Percentiles rank a stretch among this genome's conserved stretches.
These are phyloP conservation scores for Chymomyza costata DNA, from an alignment of 1,140 invertebrate species.

Conservation along the genomic window DNA sequence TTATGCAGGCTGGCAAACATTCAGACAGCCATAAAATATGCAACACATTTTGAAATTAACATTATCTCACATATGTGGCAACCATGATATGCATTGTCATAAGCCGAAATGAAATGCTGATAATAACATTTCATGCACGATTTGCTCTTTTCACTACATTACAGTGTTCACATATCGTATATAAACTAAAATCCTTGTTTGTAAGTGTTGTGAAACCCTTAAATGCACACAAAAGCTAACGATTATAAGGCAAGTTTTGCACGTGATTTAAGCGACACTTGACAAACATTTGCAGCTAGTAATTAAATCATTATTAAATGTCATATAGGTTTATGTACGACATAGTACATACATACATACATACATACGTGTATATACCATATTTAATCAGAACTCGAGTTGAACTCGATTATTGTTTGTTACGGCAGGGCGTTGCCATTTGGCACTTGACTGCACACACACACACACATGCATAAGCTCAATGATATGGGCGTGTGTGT, in stretches of 20 bases:
- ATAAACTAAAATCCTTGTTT: too few species aligned
- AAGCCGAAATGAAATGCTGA: conserved; percentile 16
- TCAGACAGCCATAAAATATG: conserved; percentile 31
- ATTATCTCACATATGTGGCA: conserved; percentile 2
- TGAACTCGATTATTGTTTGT: background rate
- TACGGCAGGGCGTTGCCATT: background rate
- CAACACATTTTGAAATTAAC: conserved; percentile 26
- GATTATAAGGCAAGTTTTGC: background rate
- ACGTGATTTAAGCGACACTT: conserved; percentile 13
- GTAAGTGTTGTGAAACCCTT: too few species aligned
- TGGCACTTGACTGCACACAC: background rate
- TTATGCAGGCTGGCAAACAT: conserved; percentile 2
- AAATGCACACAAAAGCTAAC: too few species aligned
- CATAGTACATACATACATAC: too few species aligned
- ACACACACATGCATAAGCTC: background rate
- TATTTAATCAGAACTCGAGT: too few species aligned
- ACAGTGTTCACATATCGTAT: too few species aligned
- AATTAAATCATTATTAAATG: conserved; percentile 57
- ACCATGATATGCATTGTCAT: conserved; percentile 3
- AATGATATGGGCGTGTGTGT: conserved; percentile 1
- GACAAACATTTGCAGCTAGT: conserved; percentile 22
- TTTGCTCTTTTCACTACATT: background rate
- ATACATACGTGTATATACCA: too few species aligned
- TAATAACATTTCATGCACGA: conserved; percentile 3
- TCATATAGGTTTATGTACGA: too few species aligned